Evolutionary conservation across 2,888 invertebrate genomes (phyloP).

Genomic region (Drepana falcataria): DNA sequence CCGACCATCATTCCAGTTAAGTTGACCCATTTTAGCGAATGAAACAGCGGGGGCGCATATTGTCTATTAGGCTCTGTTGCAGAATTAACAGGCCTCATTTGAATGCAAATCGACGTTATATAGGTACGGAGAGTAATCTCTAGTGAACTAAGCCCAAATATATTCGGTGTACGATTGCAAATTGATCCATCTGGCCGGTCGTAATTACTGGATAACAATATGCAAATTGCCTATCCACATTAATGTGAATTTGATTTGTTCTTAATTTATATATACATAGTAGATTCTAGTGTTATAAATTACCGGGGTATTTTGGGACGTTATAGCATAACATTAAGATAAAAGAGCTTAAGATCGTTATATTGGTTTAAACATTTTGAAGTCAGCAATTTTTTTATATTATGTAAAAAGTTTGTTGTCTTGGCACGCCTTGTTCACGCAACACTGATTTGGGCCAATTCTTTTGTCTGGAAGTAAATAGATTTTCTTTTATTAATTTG

Average conservation of each 20-base stretch:
- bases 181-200: constrained; percentile 17
- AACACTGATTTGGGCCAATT: no score
- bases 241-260: constrained; percentile 1
- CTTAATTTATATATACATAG: background rate
- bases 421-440: no score
- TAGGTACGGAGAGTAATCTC: constrained; percentile 26
- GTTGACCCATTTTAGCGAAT: constrained; percentile 23
- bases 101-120: constrained; percentile 36
- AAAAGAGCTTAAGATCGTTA: no score
- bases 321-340: no score
- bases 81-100: constrained; percentile 33
- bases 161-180: constrained; percentile 25
- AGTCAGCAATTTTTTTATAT: no score
- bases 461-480: no score
- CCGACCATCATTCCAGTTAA: constrained; percentile 6
- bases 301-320: no score
- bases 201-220: constrained; percentile 16
- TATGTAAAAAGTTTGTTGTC: no score
- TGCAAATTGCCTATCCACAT: background rate
- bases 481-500: no score
- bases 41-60: constrained; percentile 18
- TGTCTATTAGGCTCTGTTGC: constrained; percentile 22
- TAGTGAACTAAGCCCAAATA: constrained; percentile 25
- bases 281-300: background rate
- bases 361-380: no score